phyloP scores from a whole-genome alignment of 92 coral and sea anemone genomes.

The Zoanthus sociatus region DNA sequence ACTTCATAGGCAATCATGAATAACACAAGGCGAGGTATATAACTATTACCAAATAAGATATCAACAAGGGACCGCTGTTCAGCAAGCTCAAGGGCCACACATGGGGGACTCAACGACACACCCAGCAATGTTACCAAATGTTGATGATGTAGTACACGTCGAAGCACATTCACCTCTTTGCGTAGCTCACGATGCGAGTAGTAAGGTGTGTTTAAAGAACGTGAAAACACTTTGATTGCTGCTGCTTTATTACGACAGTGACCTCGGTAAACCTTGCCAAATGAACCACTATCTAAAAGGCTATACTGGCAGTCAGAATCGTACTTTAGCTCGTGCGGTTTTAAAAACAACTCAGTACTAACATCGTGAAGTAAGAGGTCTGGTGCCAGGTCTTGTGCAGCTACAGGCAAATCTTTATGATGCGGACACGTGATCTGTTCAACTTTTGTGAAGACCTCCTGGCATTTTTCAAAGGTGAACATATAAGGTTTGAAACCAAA shows the following conservation, averaged over 20 bases:
- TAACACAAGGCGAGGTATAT: conserved; percentile 64
- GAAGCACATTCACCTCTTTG: conserved; percentile 72
- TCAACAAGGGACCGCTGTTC: conserved; percentile 58
- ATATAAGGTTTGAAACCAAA: conserved; percentile 45
- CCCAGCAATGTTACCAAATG: conserved; percentile 72
- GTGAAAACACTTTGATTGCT: conserved; percentile 45
- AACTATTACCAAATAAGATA: conserved; percentile 50
- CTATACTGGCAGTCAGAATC: conserved; percentile 30
- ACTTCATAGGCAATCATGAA: conserved; percentile 66
- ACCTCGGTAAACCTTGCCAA: conserved; percentile 69
- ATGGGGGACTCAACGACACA: conserved; percentile 63
- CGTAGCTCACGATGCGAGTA: conserved; percentile 77
- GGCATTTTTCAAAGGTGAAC: conserved; percentile 68
- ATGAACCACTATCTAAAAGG: conserved; percentile 51
- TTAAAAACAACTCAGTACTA: conserved; percentile 35
- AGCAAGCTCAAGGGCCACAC: conserved; percentile 73
- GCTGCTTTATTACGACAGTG: conserved; percentile 42
- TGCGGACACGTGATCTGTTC: conserved; percentile 59
- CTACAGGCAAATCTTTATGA: conserved; percentile 37
- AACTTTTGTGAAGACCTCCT: conserved; percentile 40
- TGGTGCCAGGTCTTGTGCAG: conserved; percentile 47
- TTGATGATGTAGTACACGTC: conserved; percentile 69
- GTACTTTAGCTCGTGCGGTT: conserved; percentile 36
- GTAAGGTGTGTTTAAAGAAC: neutral
- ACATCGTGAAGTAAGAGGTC: conserved; percentile 55